Percentiles rank a stretch among this genome's conserved stretches.
These are phyloP conservation scores for Mizuhopecten yessoensis DNA, from an alignment of 1,140 invertebrate species.

Conservation along the genomic window DNA sequence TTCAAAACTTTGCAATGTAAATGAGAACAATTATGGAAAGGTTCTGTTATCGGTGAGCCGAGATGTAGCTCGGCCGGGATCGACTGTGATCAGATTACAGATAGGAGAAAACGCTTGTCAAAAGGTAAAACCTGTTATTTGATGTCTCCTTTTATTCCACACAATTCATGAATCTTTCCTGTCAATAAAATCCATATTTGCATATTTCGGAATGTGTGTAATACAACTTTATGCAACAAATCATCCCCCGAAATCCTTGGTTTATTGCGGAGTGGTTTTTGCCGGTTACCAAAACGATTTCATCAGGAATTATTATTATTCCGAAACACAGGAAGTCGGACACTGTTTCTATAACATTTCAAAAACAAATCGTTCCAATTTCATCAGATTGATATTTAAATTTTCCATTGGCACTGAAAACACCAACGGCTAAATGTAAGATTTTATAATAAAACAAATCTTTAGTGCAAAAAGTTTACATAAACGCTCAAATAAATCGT, in stretches of 20 bases:
- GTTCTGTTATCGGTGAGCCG: neutral
- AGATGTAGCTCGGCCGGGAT: neutral
- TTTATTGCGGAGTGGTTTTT: neutral
- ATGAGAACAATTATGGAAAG: slow-evolving; percentile 15
- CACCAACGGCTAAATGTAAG: too few relatives aligned
- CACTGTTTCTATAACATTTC: neutral
- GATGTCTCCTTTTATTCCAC: neutral
- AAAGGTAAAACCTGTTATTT: neutral
- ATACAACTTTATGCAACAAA: slow-evolving; percentile 16
- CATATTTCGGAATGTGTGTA: neutral
- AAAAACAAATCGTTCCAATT: neutral
- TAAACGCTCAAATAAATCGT: too few relatives aligned
- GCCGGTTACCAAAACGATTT: neutral
- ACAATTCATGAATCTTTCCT: neutral
- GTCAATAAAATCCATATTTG: slow-evolving; percentile 19
- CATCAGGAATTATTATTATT: neutral
- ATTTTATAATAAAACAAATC: too few relatives aligned
- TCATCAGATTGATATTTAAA: too few relatives aligned
- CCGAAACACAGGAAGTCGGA: neutral
- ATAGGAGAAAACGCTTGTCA: neutral
- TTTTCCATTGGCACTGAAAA: too few relatives aligned
- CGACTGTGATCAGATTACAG: neutral
- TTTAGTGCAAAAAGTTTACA: too few relatives aligned
- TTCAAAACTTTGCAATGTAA: neutral
- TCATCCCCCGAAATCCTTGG: neutral